phyloP scores from a whole-genome alignment of 2,113 vertebrate species.

The Tricholaema leucomelas region DNA sequence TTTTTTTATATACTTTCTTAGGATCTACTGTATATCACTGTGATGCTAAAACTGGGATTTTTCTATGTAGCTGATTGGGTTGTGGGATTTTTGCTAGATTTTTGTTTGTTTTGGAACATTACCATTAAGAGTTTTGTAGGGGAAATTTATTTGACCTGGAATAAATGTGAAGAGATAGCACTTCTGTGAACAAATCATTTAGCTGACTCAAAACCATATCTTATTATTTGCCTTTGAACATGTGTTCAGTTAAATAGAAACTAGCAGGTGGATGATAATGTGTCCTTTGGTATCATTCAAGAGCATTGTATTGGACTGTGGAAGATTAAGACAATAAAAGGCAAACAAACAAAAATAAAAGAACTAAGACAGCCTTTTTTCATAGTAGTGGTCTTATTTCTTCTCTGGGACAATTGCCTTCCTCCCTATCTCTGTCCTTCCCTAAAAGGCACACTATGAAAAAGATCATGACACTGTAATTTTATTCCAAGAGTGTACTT shows the following conservation, averaged over 20 bases:
- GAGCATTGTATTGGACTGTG: background rate
- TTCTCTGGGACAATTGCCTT: background rate
- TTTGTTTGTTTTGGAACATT: background rate
- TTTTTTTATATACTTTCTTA: no score
- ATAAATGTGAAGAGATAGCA: background rate
- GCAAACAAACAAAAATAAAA: background rate
- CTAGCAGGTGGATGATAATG: background rate
- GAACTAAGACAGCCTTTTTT: background rate
- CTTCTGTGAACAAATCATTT: background rate
- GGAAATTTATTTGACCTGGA: background rate
- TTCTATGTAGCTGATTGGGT: background rate
- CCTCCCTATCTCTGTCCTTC: background rate
- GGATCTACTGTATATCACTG: no score
- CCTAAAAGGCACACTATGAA: background rate
- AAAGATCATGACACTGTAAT: background rate
- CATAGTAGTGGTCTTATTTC: background rate
- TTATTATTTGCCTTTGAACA: background rate
- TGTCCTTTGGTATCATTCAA: background rate
- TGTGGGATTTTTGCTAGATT: background rate
- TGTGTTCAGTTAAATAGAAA: background rate
- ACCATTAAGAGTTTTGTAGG: background rate
- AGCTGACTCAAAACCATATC: background rate
- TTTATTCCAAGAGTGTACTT: background rate
- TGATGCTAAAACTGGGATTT: rapidly evolving
- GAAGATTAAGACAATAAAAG: background rate